Evolutionary conservation across 2,888 invertebrate species (phyloP), one percentile per base, ranked within the genome.

Genomic region (Volucella zonaria): DNA sequence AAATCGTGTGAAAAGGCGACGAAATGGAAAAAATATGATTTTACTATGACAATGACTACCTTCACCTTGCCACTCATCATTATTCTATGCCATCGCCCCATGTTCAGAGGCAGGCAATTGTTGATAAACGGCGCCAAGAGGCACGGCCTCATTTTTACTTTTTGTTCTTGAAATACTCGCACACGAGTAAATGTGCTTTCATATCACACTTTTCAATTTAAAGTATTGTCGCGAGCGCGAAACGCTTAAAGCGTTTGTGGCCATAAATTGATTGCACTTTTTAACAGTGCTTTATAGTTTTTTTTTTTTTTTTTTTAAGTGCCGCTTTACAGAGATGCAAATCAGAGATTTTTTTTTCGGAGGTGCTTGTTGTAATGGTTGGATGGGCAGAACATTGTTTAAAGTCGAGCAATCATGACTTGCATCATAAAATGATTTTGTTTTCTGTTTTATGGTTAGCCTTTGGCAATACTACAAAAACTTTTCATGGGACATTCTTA

Each of bases 141-240:
- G 8, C 47, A 45, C 47, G 43, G 68, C 11, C 43, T 12, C 2
- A 9, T 66, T 40, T 66, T 38, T 18, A 56, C 4, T 56, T 11
- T 56, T 14, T 68, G 45, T 9, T n/a, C 56, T 43, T 45, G 45
- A 6, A 31, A 31, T 31, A 31, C 6, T 56, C 31, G 31, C 6
- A 31, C 31, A 31, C 31, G 18, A 31, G 31, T 31, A 31, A 31
- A 71, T 56, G 54, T 49, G 56, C 67, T 77, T 67, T 67, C 59
- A 66, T 58, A 68, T 78, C 74, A 78, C 78, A 74, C 78, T 78
- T 82, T 82, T 82, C 78, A 82, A 82, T 82, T 82, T 82, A 74
- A 45, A 82, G 74, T 58, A 73, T 52, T 74, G 74, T 78, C 78
- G 73, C 74, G 64, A 74, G 74, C 58, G 73, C 78, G 64, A 68